Percentiles rank a stretch among this genome's conserved stretches.
These are phyloP conservation scores for Amphipoea lucens DNA, from an alignment of 2,888 invertebrate species.

Conservation along the genomic window DNA sequence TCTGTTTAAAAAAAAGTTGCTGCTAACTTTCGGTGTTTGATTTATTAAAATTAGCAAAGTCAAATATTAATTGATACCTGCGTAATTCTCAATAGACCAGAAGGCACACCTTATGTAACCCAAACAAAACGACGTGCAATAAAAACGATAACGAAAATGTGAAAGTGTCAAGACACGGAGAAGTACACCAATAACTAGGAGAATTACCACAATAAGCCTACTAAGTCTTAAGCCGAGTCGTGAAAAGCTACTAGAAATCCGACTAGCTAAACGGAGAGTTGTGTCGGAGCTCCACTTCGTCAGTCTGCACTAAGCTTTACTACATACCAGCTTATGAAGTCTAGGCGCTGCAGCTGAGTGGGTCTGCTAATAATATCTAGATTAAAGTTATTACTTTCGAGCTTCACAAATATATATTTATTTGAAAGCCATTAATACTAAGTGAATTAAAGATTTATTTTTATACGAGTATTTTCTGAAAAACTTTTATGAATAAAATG, in stretches of 20 bases:
- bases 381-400: slow-evolving; percentile 1
- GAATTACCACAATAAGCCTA: slow-evolving; percentile 24
- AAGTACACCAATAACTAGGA: slow-evolving; percentile 22
- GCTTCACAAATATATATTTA: slow-evolving; percentile 8
- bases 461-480: neutral
- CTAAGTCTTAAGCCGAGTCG: slow-evolving; percentile 8
- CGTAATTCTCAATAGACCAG: neutral
- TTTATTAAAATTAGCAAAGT: neutral
- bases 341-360: neutral
- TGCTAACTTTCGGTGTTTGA: neutral
- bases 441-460: neutral
- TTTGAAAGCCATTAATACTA: neutral
- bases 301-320: slow-evolving; percentile 10
- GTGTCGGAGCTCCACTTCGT: neutral
- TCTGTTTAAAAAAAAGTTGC: neutral
- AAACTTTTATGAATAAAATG: neutral
- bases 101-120: neutral
- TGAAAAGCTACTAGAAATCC: neutral
- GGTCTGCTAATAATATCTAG: neutral
- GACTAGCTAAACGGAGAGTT: neutral
- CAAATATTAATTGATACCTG: neutral
- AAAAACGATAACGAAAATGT: slow-evolving; percentile 9
- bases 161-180: slow-evolving; percentile 13
- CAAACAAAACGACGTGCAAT: slow-evolving; percentile 1
- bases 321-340: neutral